A percentile compares a stretch with the other conserved stretches of the same genome.
These are phyloP conservation scores for Neomorphus geoffroyi DNA, from an alignment of 2,797 vertebrate species.

Conservation along the genomic window DNA sequence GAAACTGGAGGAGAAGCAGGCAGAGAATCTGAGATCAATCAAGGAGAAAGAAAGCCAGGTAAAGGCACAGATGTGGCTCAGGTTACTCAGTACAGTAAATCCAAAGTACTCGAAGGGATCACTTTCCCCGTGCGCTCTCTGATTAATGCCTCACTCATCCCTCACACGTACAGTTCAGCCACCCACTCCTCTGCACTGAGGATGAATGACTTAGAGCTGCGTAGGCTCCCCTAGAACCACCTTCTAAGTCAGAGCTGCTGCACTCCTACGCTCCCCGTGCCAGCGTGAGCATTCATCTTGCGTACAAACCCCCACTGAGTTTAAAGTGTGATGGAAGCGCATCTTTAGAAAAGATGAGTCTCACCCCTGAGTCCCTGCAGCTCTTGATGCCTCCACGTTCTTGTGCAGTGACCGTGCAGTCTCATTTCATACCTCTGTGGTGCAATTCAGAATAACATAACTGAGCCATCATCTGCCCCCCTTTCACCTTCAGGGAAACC, in stretches of 20 bases:
- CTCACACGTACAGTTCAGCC: background rate
- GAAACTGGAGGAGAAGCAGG: slow-evolving; percentile 88
- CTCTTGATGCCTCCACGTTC: background rate
- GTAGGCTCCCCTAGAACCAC: no score
- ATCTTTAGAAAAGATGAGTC: background rate
- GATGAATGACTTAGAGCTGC: background rate
- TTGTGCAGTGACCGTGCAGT: background rate
- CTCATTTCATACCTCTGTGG: background rate
- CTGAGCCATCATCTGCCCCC: no score
- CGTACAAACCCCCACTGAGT: fast-evolving
- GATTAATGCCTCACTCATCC: background rate
- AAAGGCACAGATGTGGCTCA: background rate
- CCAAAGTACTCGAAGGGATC: background rate
- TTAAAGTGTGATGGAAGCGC: background rate
- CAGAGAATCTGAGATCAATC: slow-evolving; percentile 84
- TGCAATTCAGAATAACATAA: background rate
- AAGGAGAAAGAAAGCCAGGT: slow-evolving; percentile 86
- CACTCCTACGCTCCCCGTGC: background rate
- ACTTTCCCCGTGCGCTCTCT: background rate
- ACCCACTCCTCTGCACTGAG: background rate
- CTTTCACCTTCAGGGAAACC: background rate
- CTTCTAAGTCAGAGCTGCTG: background rate
- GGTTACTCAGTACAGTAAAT: background rate
- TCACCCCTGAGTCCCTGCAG: background rate
- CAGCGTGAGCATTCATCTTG: background rate